These are phyloP conservation scores for Ibycter americanus DNA, from an alignment of 2,797 vertebrate species.

Conservation along the genomic window DNA sequence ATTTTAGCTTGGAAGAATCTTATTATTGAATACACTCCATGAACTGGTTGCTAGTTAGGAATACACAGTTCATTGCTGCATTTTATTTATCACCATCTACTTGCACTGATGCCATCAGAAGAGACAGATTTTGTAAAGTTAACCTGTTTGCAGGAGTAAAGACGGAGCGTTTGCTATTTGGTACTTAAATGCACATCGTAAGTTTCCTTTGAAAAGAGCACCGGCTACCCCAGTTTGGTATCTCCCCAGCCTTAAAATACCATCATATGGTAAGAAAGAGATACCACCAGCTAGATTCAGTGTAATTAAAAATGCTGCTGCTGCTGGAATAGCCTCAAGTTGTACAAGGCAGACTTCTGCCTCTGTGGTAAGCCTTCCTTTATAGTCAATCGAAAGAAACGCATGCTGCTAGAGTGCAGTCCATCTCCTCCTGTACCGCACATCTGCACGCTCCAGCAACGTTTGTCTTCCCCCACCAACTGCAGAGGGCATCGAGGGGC, in stretches of 20 bases:
- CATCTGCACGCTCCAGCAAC: rapidly evolving
- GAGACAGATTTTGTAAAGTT: not conserved
- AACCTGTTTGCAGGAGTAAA: not conserved
- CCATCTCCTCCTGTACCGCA: not conserved
- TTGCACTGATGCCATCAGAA: not conserved
- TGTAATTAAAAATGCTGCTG: not conserved
- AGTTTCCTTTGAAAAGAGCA: not conserved
- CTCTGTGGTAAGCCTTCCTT: not conserved
- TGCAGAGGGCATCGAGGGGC: not conserved
- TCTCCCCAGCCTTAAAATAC: not conserved
- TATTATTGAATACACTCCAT: not conserved
- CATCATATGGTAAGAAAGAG: not conserved
- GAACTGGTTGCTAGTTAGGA: not conserved
- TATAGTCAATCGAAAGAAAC: not conserved
- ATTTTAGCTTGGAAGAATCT: not conserved
- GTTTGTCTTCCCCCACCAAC: not conserved
- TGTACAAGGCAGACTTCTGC: not conserved
- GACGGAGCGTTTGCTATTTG: not conserved
- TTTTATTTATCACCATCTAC: not conserved
- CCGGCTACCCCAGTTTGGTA: not conserved
- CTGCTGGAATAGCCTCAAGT: not conserved
- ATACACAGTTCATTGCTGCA: not conserved
- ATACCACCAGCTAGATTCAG: not conserved
- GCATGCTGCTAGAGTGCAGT: not conserved
- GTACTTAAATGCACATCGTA: not conserved